Conservation (phyloP, 2,888 invertebrate species). For the Epirrhoe tristata region DNA sequence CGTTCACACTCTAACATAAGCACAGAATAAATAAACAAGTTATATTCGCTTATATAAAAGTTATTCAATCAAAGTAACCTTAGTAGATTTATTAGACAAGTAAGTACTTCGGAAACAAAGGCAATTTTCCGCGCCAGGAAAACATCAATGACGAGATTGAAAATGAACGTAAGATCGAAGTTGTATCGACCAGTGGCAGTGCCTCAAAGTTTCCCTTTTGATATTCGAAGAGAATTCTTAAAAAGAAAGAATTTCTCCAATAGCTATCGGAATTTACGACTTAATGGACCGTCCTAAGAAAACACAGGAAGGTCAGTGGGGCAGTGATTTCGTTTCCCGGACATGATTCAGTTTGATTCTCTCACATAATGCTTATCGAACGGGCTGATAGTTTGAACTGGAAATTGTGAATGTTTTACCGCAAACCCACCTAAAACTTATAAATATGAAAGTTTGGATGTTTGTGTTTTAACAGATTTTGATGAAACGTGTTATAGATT, state of each 20-base stretch:
- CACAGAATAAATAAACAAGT: no score
- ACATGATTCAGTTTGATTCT: conserved; percentile 50
- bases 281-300: conserved; percentile 69
- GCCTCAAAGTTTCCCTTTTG: conserved; percentile 25
- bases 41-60: no score
- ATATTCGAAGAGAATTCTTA: conserved; percentile 34
- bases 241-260: conserved; percentile 49
- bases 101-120: conserved; percentile 9
- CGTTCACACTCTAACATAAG: no score
- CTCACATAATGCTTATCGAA: conserved; percentile 26
- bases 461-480: no score
- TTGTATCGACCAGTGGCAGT: conserved; percentile 23
- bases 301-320: conserved; percentile 58
- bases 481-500: no score
- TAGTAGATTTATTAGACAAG: not conserved
- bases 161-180: conserved; percentile 12
- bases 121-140: conserved; percentile 18
- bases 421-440: no score
- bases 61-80: not conserved
- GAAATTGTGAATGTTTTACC: not conserved
- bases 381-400: conserved; percentile 17
- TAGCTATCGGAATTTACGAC: conserved; percentile 59
- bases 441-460: no score
- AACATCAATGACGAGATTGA: conserved; percentile 14
- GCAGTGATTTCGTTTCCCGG: conserved; percentile 60